Conservation (phyloP, 2,888 invertebrate genomes). For the Heliconius ethilla region DNA sequence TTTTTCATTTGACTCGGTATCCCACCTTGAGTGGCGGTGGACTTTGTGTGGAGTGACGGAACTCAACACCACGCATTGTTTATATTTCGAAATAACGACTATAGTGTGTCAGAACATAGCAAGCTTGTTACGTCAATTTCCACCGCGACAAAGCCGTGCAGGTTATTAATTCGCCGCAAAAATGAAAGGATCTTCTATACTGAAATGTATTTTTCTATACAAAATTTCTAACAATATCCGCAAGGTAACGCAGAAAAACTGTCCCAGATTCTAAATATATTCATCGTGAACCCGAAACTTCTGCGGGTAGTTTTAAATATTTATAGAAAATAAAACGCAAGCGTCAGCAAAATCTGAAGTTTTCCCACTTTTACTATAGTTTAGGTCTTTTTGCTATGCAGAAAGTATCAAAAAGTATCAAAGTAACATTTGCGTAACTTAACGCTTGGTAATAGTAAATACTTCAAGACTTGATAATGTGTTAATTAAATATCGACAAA, state of each 20-base stretch:
- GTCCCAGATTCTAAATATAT: conserved; percentile 34
- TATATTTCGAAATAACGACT: neutral
- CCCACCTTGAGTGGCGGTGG: no score
- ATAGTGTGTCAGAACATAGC: neutral
- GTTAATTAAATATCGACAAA: neutral
- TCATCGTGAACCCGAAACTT: conserved; percentile 39
- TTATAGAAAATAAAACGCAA: conserved; percentile 33
- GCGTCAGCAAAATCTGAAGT: conserved; percentile 30
- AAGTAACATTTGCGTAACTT: conserved; percentile 1
- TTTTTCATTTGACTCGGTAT: no score
- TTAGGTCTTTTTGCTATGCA: conserved; percentile 3
- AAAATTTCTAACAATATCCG: conserved; percentile 8
- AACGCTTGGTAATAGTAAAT: neutral
- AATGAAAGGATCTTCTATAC: neutral
- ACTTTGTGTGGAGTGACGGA: neutral
- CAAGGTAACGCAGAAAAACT: conserved; percentile 11
- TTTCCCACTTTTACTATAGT: conserved; percentile 29
- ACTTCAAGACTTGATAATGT: neutral
- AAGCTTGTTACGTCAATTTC: neutral
- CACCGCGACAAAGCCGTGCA: neutral
- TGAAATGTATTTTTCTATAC: neutral
- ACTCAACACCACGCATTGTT: neutral
- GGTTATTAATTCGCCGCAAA: neutral
- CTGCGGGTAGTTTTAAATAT: conserved; percentile 36
- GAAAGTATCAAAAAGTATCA: conserved; percentile 15